Evolutionary conservation across 2,797 vertebrate species (phyloP), one percentile per base, ranked within the genome.

Genomic region (Hypotaenidia okinawae): DNA sequence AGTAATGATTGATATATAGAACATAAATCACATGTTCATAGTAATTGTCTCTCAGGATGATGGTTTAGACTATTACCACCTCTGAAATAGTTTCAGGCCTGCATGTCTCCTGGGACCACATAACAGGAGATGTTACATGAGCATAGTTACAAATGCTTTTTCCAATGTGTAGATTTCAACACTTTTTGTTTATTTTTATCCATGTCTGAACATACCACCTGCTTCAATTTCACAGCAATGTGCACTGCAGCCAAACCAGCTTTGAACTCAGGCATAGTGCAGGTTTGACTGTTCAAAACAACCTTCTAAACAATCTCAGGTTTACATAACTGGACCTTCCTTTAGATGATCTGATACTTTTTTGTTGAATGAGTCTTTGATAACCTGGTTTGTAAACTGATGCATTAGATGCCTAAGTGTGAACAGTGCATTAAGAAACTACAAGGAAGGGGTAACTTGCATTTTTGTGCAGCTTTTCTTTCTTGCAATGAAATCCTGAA

Each of bases 121-220:
- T 33, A 81, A 47, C 37, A 58, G 37, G 6, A 13, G 32, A 62
- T 62, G 11, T 66, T 72, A 45, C n/a, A 69, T 14, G 27, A 84
- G 9, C 32, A 18, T 19, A 55, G 43, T 59, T 41, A 72, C 12
- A 93, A 68, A 85, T 27, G 52, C 9, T 3, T 83, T 85, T 85
- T 91, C 33, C 51, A 57, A 39, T 75, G 76, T 59, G 51, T 85
- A 66, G 62, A 22, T 81, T 68, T 78, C 35, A 67, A 82, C 51
- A 80, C 4, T 51, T 91, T 84, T 88, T 81, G 27, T 81, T 57
- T 77, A 64, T 72, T 89, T 94, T 94, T 89, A 59, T 91, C 45
- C 10, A 25, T 62, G 28, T 69, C 59, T 79, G 78, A 90, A 87
- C 24, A 47, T 37, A 76, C 19, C 3, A 9, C 47, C 49, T 79